Conservation (phyloP, 2,113 vertebrate species). For the Trochalopteron elliotii region DNA sequence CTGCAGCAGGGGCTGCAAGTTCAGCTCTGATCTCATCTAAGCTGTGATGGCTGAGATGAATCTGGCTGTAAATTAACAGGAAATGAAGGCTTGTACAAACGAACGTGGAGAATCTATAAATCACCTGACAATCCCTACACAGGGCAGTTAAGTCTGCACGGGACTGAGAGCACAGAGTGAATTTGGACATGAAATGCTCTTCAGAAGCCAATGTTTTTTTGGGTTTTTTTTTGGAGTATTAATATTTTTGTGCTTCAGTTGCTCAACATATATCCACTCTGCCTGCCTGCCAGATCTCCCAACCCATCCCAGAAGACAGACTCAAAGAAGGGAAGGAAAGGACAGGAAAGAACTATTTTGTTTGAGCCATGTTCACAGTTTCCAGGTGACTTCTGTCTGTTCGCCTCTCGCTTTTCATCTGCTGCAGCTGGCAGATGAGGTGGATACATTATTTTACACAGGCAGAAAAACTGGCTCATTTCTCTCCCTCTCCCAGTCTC, state of each 20-base stretch:
- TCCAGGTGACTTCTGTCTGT: constrained; percentile 35
- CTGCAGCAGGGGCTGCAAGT: neutral
- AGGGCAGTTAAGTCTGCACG: constrained; percentile 1
- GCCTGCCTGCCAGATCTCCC: neutral
- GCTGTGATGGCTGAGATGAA: neutral
- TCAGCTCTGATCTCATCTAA: constrained; percentile 44
- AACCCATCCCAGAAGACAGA: neutral
- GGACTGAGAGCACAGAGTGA: neutral
- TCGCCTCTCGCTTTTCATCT: neutral
- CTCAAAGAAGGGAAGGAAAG: neutral
- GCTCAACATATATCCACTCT: neutral
- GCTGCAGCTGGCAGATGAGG: constrained; percentile 22
- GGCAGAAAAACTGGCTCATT: neutral
- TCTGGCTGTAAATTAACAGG: constrained; percentile 48
- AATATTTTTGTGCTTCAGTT: constrained; percentile 14
- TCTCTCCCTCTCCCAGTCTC: neutral
- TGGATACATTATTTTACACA: neutral
- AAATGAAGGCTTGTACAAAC: constrained; percentile 46
- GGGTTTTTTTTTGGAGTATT: neutral
- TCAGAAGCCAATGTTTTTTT: neutral
- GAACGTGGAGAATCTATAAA: constrained; percentile 12
- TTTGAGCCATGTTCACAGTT: neutral
- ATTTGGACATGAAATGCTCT: neutral
- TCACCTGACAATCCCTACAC: neutral
- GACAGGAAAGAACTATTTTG: neutral